phyloP scores from a whole-genome alignment of 2,888 invertebrate genomes.

The Cheilosia pagana region DNA sequence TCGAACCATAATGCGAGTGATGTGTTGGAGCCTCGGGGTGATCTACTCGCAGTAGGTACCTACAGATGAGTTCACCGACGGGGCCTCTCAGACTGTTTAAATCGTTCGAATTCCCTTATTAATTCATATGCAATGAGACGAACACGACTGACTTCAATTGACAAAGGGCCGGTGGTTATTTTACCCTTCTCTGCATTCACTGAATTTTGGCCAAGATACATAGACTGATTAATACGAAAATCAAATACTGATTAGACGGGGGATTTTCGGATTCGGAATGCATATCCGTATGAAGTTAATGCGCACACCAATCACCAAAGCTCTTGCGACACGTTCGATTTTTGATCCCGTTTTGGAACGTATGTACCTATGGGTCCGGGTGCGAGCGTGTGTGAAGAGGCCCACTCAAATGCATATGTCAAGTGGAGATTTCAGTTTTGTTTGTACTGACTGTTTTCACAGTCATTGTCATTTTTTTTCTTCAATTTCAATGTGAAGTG shows the following conservation, averaged over 20 bases:
- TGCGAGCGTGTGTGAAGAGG: neutral
- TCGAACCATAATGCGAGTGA: constrained; percentile 2
- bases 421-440: constrained; percentile 20
- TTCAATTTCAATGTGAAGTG: constrained; percentile 10
- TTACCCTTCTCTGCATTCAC: neutral
- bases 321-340: too few species aligned
- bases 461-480: constrained; percentile 16
- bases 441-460: constrained; percentile 24
- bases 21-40: neutral
- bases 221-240: constrained; percentile 15
- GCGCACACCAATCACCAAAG: too few species aligned
- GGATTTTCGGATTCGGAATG: too few species aligned
- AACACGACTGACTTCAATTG: constrained; percentile 52
- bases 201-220: neutral
- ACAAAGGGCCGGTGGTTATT: constrained; percentile 6
- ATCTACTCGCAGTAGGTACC: neutral
- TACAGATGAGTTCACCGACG: neutral
- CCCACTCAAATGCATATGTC: neutral
- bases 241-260: neutral
- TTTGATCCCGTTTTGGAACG: too few species aligned
- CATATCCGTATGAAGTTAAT: too few species aligned
- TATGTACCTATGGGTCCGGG: neutral
- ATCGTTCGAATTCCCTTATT: constrained; percentile 61
- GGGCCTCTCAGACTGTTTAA: constrained; percentile 61
- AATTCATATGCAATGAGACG: constrained; percentile 66